phyloP scores from a whole-genome alignment of 2,888 invertebrate species.

The Papilio gigon region DNA sequence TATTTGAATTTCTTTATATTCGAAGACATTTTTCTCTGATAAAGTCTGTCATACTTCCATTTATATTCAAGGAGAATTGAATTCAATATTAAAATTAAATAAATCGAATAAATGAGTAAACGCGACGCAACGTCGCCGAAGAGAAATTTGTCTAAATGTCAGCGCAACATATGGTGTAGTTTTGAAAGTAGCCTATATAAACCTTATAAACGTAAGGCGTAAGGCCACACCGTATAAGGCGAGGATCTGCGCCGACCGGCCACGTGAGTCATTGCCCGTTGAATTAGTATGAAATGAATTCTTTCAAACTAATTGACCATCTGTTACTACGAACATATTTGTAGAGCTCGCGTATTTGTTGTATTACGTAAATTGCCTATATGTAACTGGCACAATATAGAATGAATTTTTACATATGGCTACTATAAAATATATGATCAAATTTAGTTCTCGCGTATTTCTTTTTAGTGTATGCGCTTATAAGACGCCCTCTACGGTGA shows the following conservation, averaged over 20 bases:
- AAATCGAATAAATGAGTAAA: neutral
- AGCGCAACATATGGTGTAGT: slow-evolving; percentile 77
- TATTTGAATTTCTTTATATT: neutral
- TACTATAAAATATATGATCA: neutral
- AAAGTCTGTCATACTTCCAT: no score
- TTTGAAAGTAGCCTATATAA: slow-evolving; percentile 76
- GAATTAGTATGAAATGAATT: slow-evolving; percentile 74
- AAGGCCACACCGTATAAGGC: slow-evolving; percentile 78
- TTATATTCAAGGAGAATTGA: no score
- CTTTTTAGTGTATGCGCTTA: neutral
- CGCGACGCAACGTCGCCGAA: slow-evolving; percentile 44
- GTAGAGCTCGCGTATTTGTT: slow-evolving; percentile 27
- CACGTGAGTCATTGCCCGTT: slow-evolving; percentile 72
- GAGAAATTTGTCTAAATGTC: slow-evolving; percentile 75
- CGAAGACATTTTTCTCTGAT: no score
- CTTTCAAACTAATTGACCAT: slow-evolving; percentile 72
- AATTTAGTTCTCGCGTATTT: neutral
- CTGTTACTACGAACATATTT: slow-evolving; percentile 58
- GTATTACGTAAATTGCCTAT: slow-evolving; percentile 17
- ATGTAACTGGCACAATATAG: slow-evolving; percentile 10
- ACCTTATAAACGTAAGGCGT: slow-evolving; percentile 75
- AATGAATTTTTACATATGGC: neutral
- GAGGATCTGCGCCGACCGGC: slow-evolving; percentile 67
- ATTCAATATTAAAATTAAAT: neutral
- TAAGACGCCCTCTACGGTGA: no score